Evolutionary conservation across 2,888 invertebrate species (phyloP), one percentile per base, ranked within the genome.

Genomic region (Diabrotica balteata): DNA sequence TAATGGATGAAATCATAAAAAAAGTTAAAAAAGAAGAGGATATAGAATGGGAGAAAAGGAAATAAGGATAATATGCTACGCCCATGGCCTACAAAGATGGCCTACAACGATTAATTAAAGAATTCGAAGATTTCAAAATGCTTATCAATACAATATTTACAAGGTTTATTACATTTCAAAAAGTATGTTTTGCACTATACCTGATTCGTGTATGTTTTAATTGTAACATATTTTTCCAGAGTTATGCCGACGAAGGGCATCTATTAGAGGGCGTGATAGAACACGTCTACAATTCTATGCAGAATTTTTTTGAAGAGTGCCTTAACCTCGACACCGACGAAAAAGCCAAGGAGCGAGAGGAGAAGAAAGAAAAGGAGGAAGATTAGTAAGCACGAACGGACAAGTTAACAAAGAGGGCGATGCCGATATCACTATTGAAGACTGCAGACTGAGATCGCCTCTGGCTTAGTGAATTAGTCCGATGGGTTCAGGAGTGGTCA

Each of bases 241-340:
- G 94, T 75, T 97, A 97, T 83, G 94, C 96, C 60, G 95, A 96
- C 83, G 95, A 96, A 86, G 94, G 94, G 71, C 96, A 96, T 85
- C 90, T 92, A 77, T 86, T 96, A 67, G 76, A 80, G 57, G 95
- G 95, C 67, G 95, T 95, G 72, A 89, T 94, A 79, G 94, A 94
- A 83, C 96, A 97, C 86, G 91, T 95, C 76, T 96, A 96, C 86
- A 90, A 92, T 80, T 95, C 95, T 77, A 95, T 96, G 94, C 96
- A 96, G 86, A 92, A 95, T 86, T 96, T 91, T 86, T 90, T 96
- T 84, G 89, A 92, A 84, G 92, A 94, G 88, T 95, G 95, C 89
- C 92, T 94, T 86, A 92, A 92, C 84, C 88, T 95, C 85, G 94
- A 94, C 86, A 90, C 92, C 69, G 91, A 91, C 82, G 90, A 91